These are phyloP conservation scores for Lycophotia porphyrea DNA, from an alignment of 2,888 invertebrate genomes.

Conservation along the genomic window DNA sequence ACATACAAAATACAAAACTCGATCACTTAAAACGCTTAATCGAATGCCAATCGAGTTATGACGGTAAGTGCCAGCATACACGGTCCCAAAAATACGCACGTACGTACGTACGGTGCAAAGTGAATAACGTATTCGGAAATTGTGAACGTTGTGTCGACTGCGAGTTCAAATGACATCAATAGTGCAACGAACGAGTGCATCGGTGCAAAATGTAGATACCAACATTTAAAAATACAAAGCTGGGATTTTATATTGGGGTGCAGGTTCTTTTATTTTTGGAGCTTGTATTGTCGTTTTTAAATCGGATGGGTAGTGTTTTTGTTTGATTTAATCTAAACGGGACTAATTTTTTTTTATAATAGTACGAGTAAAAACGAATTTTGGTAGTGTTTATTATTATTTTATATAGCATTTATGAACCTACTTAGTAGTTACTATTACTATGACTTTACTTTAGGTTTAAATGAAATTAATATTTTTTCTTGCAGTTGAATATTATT, in stretches of 20 bases:
- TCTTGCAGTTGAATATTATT: background rate
- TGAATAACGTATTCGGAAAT: conserved; percentile 68
- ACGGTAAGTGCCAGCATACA: conserved; percentile 52
- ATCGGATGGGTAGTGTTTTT: background rate
- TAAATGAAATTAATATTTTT: background rate
- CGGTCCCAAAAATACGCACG: conserved; percentile 61
- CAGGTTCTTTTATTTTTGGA: conserved; percentile 23
- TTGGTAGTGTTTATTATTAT: background rate
- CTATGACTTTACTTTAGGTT: background rate
- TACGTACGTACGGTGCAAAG: conserved; percentile 61
- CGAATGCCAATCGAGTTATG: conserved; percentile 64
- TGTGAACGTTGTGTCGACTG: conserved; percentile 62
- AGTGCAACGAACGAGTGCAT: conserved; percentile 63
- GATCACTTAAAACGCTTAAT: conserved; percentile 45
- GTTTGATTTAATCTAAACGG: conserved; percentile 5
- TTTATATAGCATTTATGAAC: background rate
- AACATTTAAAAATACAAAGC: conserved; percentile 45
- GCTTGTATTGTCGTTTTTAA: conserved; percentile 22
- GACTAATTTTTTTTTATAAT: background rate
- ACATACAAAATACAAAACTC: conserved; percentile 29
- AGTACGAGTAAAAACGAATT: background rate
- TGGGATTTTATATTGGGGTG: conserved; percentile 34
- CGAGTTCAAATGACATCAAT: conserved; percentile 62
- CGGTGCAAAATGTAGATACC: conserved; percentile 58
- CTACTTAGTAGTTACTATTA: background rate